These are phyloP conservation scores for Channallabes apus DNA, from an alignment of 2,797 vertebrate species.

Conservation along the genomic window DNA sequence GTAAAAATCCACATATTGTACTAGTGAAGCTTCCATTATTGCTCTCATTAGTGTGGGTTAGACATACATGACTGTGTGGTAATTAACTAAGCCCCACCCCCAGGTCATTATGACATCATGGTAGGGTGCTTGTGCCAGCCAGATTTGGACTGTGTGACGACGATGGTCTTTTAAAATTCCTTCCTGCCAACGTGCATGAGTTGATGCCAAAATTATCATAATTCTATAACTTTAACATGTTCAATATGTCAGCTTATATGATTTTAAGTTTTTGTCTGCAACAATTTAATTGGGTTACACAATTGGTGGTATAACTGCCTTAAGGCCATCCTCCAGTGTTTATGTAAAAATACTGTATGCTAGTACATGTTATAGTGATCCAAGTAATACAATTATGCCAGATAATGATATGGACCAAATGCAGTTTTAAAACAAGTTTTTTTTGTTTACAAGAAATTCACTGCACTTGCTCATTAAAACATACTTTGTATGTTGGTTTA, in stretches of 20 bases:
- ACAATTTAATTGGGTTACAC: neutral
- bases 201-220: neutral
- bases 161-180: neutral
- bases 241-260: neutral
- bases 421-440: neutral
- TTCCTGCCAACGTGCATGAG: neutral
- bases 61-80: neutral
- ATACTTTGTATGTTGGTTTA: neutral
- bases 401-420: neutral
- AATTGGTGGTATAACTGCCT: neutral
- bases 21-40: neutral
- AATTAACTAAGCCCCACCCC: neutral
- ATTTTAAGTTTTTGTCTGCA: neutral
- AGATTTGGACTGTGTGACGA: neutral
- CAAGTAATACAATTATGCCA: neutral
- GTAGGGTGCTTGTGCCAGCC: neutral
- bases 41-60: neutral
- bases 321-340: neutral
- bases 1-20: neutral
- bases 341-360: neutral
- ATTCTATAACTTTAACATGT: neutral
- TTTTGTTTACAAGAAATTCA: neutral
- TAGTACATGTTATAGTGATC: neutral
- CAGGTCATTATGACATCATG: too few relatives aligned
- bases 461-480: neutral